These are phyloP conservation scores for Ariolimax columbianus DNA, from an alignment of 2,888 invertebrate species.

Conservation along the genomic window DNA sequence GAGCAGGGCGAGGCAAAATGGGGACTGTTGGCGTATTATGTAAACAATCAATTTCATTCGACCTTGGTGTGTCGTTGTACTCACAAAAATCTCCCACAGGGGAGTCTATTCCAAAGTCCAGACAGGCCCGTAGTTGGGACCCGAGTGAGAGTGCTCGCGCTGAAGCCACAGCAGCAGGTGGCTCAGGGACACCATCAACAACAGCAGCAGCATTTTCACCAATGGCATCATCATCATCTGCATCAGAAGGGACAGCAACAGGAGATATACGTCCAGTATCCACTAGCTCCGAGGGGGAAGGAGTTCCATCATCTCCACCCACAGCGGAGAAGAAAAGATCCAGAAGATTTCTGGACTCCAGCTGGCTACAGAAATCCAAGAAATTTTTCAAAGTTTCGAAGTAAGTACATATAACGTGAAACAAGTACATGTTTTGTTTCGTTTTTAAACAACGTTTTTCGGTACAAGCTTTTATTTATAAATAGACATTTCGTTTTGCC, in stretches of 20 bases:
- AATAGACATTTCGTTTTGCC: no score
- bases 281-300: slow-evolving; percentile 64
- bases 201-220: background rate
- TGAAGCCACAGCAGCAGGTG: slow-evolving; percentile 13
- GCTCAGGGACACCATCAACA: slow-evolving; percentile 32
- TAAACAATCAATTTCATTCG: slow-evolving; percentile 75
- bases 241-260: slow-evolving; percentile 8
- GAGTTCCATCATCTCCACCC: slow-evolving; percentile 54
- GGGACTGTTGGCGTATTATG: slow-evolving; percentile 75
- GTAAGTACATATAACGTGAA: slow-evolving; percentile 64
- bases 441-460: no score
- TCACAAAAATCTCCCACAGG: slow-evolving; percentile 56
- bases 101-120: slow-evolving; percentile 11
- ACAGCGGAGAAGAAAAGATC: slow-evolving; percentile 64
- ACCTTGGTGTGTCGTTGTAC: slow-evolving; percentile 69
- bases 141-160: slow-evolving; percentile 28
- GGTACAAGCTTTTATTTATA: no score
- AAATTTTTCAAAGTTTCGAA: slow-evolving; percentile 78
- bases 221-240: slow-evolving; percentile 11
- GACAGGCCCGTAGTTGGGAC: slow-evolving; percentile 42
- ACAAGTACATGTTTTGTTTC: no score
- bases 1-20: slow-evolving; percentile 63
- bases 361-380: slow-evolving; percentile 75
- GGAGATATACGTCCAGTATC: slow-evolving; percentile 54
- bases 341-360: slow-evolving; percentile 69